Evolutionary conservation across 1,140 invertebrate genomes (phyloP).

Genomic region (Aphidius ervi): DNA sequence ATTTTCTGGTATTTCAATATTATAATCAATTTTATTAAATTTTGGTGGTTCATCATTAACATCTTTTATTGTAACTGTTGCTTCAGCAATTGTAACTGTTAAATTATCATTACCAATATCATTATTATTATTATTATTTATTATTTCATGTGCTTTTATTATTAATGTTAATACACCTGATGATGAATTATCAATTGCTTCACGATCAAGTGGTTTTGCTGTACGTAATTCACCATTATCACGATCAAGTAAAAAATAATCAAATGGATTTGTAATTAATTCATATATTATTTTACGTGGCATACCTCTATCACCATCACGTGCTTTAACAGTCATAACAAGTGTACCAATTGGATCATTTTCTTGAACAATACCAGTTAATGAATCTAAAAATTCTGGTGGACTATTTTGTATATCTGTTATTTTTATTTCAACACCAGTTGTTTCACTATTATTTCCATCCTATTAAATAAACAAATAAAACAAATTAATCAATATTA

Average conservation of each 20-base stretch:
- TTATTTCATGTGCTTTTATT: constrained; percentile 72
- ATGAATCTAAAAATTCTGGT: constrained; percentile 74
- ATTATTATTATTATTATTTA: constrained; percentile 62
- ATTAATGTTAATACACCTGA: constrained; percentile 73
- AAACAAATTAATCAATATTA: constrained; percentile 21
- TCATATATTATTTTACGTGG: constrained; percentile 75
- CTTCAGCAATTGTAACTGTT: constrained; percentile 64
- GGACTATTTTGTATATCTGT: constrained; percentile 79
- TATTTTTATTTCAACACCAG: constrained; percentile 71
- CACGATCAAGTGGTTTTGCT: constrained; percentile 77
- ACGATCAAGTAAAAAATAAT: constrained; percentile 79
- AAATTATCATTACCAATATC: constrained; percentile 55
- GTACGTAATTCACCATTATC: constrained; percentile 75
- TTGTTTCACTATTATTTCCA: constrained; percentile 68
- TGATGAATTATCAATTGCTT: constrained; percentile 71
- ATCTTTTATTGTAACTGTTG: constrained; percentile 82
- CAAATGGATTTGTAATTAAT: constrained; percentile 76
- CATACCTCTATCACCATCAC: constrained; percentile 76
- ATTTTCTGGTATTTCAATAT: constrained; percentile 76
- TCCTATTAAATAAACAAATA: constrained; percentile 58
- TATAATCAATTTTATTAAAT: constrained; percentile 78
- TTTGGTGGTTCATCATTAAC: constrained; percentile 90
- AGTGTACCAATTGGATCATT: constrained; percentile 80
- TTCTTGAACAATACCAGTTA: constrained; percentile 77
- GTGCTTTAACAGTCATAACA: constrained; percentile 73